phyloP scores from a whole-genome alignment of 1,140 invertebrate species.

The Drosophila sproati region DNA sequence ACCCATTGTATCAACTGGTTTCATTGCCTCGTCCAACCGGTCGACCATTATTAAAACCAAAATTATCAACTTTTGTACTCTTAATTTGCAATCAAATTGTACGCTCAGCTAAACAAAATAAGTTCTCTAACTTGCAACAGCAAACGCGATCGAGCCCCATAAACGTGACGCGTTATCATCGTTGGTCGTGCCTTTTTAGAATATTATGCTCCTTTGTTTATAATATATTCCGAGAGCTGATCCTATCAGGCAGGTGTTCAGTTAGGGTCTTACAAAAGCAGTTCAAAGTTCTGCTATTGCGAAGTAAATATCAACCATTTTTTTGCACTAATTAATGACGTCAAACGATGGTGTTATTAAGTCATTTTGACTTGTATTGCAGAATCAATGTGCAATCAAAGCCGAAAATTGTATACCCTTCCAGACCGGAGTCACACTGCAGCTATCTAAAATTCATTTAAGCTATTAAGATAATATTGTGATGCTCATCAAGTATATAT shows the following conservation, averaged over 20 bases:
- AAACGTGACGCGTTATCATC: constrained; percentile 25
- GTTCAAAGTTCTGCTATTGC: constrained; percentile 24
- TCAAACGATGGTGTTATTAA: constrained; percentile 13
- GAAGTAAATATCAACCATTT: constrained; percentile 29
- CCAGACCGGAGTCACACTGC: too few species aligned
- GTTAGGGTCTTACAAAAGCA: constrained; percentile 30
- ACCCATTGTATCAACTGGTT: constrained; percentile 24
- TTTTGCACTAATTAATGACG: constrained; percentile 72
- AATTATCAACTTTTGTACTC: constrained; percentile 11
- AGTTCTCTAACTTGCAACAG: neutral
- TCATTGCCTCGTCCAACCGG: constrained; percentile 26
- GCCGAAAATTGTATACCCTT: too few species aligned
- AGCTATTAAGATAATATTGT: too few species aligned
- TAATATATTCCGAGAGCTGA: neutral
- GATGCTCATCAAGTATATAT: too few species aligned
- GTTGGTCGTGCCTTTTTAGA: neutral
- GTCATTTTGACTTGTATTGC: neutral
- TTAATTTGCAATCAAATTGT: neutral
- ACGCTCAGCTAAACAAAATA: neutral
- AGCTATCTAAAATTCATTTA: too few species aligned
- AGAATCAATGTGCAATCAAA: neutral
- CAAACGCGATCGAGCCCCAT: constrained; percentile 20
- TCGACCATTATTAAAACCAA: constrained; percentile 7
- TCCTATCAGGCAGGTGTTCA: constrained; percentile 59
- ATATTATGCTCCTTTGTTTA: neutral